A percentile compares a stretch with the other conserved stretches of the same genome.
Conservation (phyloP, 1,140 invertebrate species). For the Lepeophtheirus salmonis region DNA sequence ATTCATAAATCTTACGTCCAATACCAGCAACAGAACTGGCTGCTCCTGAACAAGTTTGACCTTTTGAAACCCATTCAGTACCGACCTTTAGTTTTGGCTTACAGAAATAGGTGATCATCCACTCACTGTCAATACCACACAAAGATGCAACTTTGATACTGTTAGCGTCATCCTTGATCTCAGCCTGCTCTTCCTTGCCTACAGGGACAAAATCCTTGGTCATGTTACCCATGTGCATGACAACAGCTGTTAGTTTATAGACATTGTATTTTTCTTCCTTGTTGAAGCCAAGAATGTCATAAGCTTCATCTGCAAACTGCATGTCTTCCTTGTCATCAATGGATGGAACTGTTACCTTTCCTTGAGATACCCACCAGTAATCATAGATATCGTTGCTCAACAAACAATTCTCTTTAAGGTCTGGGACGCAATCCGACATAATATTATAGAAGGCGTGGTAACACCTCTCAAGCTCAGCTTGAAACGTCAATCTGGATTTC, state of each 20-base stretch:
- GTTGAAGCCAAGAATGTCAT: conserved; percentile 90
- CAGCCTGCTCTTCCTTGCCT: conserved; percentile 42
- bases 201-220: conserved; percentile 27
- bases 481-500: conserved; percentile 99
- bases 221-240: conserved; percentile 97
- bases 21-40: conserved; percentile 31
- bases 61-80: conserved; percentile 40
- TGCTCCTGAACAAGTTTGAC: conserved; percentile 25
- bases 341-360: conserved; percentile 34
- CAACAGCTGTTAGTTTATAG: conserved; percentile 87
- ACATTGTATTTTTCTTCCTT: conserved; percentile 84
- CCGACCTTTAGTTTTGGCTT: conserved; percentile 41
- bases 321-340: conserved; percentile 57
- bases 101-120: conserved; percentile 37
- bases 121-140: conserved; percentile 36
- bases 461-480: conserved; percentile 89
- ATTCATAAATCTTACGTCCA: conserved; percentile 33
- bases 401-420: conserved; percentile 41
- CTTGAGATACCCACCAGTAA: conserved; percentile 27
- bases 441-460: conserved; percentile 99
- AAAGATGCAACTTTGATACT: conserved; percentile 43
- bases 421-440: conserved; percentile 74
- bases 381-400: conserved; percentile 41
- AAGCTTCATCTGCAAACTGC: conserved; percentile 60
- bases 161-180: conserved; percentile 40